Evolutionary conservation across 2,113 vertebrate genomes (phyloP).

Genomic region (Trinectes maculatus): DNA sequence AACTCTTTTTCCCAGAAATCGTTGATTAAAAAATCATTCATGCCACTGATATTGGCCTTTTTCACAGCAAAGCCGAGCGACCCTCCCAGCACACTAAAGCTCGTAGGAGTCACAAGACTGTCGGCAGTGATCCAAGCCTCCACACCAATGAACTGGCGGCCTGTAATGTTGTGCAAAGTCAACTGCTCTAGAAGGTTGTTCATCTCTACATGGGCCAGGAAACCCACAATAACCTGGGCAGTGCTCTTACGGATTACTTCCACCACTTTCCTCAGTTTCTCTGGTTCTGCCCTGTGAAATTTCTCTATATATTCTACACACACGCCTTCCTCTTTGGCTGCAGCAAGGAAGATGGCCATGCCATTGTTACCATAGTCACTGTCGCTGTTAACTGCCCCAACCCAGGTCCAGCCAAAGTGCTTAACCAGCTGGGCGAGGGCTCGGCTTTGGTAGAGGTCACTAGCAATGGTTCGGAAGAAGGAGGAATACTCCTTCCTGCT

Average conservation of each 20-base stretch:
- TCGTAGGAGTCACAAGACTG: conserved; percentile 72
- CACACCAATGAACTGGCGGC: conserved; percentile 78
- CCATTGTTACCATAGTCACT: conserved; percentile 82
- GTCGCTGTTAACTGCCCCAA: conserved; percentile 78
- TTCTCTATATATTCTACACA: conserved; percentile 79
- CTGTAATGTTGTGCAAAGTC: conserved; percentile 75
- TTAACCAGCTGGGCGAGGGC: conserved; percentile 77
- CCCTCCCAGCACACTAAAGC: conserved; percentile 70
- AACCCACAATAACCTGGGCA: conserved; percentile 76
- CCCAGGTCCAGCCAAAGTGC: conserved; percentile 82
- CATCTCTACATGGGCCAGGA: conserved; percentile 78
- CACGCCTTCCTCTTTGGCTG: conserved; percentile 73
- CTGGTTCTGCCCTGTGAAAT: conserved; percentile 69
- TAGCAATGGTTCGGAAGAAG: conserved; percentile 81
- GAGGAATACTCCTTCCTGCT: conserved; percentile 72
- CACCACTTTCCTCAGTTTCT: conserved; percentile 72
- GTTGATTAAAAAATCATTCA: conserved; percentile 67
- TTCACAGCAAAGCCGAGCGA: conserved; percentile 77
- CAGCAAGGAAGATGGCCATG: conserved; percentile 77
- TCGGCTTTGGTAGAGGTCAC: conserved; percentile 75
- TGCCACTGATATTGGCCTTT: conserved; percentile 71
- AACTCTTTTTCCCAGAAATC: conserved; percentile 73
- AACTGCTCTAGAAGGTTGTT: conserved; percentile 74
- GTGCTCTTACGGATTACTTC: conserved; percentile 74
- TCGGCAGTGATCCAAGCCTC: conserved; percentile 80